Base-by-base conservation (phyloP, 2,113 vertebrate genomes). In the Tauraco erythrolophus region DNA sequence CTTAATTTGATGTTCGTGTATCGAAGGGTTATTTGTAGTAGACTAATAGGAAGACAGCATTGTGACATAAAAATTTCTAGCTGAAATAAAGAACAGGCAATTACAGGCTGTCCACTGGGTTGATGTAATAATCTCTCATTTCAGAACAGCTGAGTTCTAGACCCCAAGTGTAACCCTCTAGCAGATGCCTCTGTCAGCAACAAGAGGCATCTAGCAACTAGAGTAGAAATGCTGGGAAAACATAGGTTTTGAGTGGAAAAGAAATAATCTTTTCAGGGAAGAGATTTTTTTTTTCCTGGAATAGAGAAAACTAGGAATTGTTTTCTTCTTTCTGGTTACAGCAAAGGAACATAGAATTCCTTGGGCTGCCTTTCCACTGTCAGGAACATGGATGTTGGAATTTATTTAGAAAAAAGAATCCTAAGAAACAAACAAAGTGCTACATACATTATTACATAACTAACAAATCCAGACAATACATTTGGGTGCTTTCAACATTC, bases 91-190 rank as follows among this genome's bases (percentile, higher is more conserved):
- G 9, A 33, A 71, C 41, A 91, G 22, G 35, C 53, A 92, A 15
- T 89, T 92, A 28, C 48, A 92, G 23, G 5, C 68, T 92, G 61
- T 82, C 30, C 69, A 71, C 33, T 64, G 69, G 35, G 61, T 81
- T 84, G 84, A 46, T 69, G 39, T 66, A 94, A 88, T 93, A 75
- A 96, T 91, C 71, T 66, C 80, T 62, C n/a, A 35, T 74, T 94
- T 78, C 64, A 87, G 60, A 91, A 51, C 51, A 89, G n/a, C 51
- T 87, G 93, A 95, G n/a, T 87, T 91, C 53, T 92, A 89, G 48
- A 88, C 57, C 33, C 48, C 48, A 85, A 66, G 53, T 28, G 69
- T 37, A 92, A 56, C 35, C 39, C 25, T 85, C 53, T 57, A 89
- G 53, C 81, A 92, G 56, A 95, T 84, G 79, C 53, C 37, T 79